Conservation (phyloP, 2,113 vertebrate genomes). For the Archilochus colubris region DNA sequence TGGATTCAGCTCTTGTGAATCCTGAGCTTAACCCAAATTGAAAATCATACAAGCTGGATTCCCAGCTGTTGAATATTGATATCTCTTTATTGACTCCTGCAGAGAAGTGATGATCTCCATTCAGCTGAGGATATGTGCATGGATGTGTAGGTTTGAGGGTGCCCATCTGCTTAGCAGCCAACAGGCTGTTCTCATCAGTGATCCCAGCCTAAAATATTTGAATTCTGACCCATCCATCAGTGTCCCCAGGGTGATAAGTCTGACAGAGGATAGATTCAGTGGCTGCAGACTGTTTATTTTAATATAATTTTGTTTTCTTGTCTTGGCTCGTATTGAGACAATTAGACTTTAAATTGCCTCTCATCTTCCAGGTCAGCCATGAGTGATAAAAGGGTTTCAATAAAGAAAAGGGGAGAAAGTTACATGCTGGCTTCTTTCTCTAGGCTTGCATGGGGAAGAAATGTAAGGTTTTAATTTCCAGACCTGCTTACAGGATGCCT, state of each 20-base stretch:
- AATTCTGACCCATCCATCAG: constrained; percentile 5
- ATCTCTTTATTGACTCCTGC: constrained; percentile 5
- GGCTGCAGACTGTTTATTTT: constrained; percentile 53
- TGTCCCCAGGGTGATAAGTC: constrained; percentile 28
- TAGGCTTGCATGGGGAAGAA: not conserved
- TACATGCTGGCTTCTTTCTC: not conserved
- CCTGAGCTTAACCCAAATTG: not conserved
- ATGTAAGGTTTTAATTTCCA: constrained; percentile 55
- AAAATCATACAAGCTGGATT: not conserved
- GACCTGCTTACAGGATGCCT: constrained; percentile 29
- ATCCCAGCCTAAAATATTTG: not conserved
- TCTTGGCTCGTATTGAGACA: constrained; percentile 11
- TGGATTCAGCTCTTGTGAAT: not conserved
- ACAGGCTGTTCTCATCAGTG: not conserved
- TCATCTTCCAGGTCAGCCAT: constrained; percentile 26
- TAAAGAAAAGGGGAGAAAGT: not conserved
- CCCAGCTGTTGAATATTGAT: not conserved
- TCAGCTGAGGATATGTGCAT: not conserved
- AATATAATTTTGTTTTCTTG: constrained; percentile 61
- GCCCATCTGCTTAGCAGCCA: constrained; percentile 15
- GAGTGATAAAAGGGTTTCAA: not conserved
- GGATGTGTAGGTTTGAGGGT: not conserved
- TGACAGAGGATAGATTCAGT: constrained; percentile 11
- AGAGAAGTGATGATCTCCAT: constrained; percentile 18
- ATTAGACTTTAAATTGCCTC: constrained; percentile 53